These are phyloP conservation scores for Tubiluchus corallicola DNA, from an alignment of 2,888 invertebrate genomes.

Conservation along the genomic window DNA sequence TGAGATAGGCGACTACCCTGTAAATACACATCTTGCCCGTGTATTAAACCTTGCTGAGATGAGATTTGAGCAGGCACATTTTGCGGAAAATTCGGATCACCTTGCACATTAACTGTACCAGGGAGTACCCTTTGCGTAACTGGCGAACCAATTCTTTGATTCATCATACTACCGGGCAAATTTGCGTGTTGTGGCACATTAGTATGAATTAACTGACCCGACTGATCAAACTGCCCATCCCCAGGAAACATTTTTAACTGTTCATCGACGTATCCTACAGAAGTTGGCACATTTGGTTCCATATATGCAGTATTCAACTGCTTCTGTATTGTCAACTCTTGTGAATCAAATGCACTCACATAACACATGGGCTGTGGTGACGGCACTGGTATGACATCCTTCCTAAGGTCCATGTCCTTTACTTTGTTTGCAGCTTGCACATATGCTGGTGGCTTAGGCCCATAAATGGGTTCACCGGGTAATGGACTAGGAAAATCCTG, in stretches of 20 bases:
- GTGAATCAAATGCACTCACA: slow-evolving; percentile 84
- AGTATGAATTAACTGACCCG: too few relatives aligned
- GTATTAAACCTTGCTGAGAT: slow-evolving; percentile 15
- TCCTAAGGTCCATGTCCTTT: slow-evolving; percentile 23
- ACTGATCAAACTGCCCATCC: not conserved
- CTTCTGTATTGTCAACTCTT: slow-evolving; percentile 86
- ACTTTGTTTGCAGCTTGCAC: slow-evolving; percentile 22
- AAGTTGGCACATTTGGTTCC: slow-evolving; percentile 15
- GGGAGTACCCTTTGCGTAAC: not conserved
- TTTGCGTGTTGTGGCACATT: slow-evolving; percentile 7
- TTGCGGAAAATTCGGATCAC: slow-evolving; percentile 11
- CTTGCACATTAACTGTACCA: slow-evolving; percentile 8
- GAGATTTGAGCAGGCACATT: slow-evolving; percentile 13
- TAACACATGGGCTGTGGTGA: slow-evolving; percentile 91
- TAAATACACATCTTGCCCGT: slow-evolving; percentile 16
- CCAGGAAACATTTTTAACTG: not conserved
- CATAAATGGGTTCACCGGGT: slow-evolving; percentile 7
- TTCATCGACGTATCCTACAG: slow-evolving; percentile 5
- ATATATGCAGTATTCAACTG: slow-evolving; percentile 65
- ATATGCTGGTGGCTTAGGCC: slow-evolving; percentile 26
- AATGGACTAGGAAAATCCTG: not conserved
- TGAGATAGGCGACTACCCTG: slow-evolving; percentile 31
- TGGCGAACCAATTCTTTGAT: not conserved
- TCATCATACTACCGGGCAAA: slow-evolving; percentile 29
- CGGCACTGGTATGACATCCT: slow-evolving; percentile 78